phyloP scores from a whole-genome alignment of 30 jellyfish, hydroid and myxozoan species.

The Aurelia aurita complex sp. Pacific region DNA sequence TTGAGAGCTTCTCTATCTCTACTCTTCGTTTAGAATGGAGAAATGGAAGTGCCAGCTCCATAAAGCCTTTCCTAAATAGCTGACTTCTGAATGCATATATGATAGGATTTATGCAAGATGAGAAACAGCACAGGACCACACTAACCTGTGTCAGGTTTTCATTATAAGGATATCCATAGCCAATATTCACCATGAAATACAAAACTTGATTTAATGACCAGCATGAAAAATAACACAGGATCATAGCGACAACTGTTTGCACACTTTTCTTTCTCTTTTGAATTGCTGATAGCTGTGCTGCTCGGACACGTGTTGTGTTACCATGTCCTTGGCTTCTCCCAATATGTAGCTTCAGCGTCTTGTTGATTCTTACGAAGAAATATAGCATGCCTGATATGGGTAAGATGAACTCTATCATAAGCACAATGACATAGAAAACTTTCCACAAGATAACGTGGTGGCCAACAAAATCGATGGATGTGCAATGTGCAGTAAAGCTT shows the following conservation, averaged over 20 bases:
- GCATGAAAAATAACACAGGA: constrained; percentile 44
- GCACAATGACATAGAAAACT: constrained; percentile 8
- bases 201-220: constrained; percentile 58
- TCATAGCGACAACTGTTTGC: constrained; percentile 32
- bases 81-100: constrained; percentile 52
- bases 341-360: background rate
- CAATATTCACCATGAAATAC: constrained; percentile 37
- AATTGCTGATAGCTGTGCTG: constrained; percentile 2
- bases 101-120: constrained; percentile 59
- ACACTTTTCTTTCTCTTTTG: constrained; percentile 41
- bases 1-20: too few species aligned
- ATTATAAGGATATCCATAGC: constrained; percentile 39
- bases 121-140: constrained; percentile 38
- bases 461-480: background rate
- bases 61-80: constrained; percentile 33
- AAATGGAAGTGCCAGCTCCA: too few species aligned
- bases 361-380: constrained; percentile 25
- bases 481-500: constrained; percentile 59
- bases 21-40: too few species aligned
- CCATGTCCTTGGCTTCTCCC: background rate
- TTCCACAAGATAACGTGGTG: background rate
- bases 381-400: constrained; percentile 46
- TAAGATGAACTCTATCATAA: constrained; percentile 29
- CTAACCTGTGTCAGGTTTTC: constrained; percentile 32
- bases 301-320: background rate